Evolutionary conservation across 2,113 vertebrate genomes (phyloP).

Genomic region (Bujurquina vittata): DNA sequence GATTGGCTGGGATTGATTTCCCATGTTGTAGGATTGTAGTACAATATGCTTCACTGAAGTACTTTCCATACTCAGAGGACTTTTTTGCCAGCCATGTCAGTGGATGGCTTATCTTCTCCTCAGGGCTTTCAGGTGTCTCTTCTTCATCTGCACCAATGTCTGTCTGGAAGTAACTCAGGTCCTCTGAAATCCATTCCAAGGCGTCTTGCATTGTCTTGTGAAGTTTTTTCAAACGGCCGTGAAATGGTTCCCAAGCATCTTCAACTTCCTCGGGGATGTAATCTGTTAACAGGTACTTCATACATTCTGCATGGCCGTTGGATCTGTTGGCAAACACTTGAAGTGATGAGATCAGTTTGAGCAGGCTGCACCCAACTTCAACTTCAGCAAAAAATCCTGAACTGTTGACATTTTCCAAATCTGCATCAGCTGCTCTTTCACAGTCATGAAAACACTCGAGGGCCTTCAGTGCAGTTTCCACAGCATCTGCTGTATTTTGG

Average conservation of each 20-base stretch:
- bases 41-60: conserved; percentile 64
- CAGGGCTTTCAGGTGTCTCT: conserved; percentile 26
- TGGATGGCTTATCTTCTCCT: conserved; percentile 73
- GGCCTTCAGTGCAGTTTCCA: conserved; percentile 81
- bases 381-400: conserved; percentile 81
- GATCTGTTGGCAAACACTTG: conserved; percentile 66
- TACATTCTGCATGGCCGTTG: conserved; percentile 66
- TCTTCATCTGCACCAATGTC: conserved; percentile 73
- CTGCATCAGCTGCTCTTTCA: conserved; percentile 75
- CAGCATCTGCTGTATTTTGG: conserved; percentile 60
- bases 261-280: conserved; percentile 78
- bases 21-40: not conserved
- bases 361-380: conserved; percentile 81
- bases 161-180: conserved; percentile 86
- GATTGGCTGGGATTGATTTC: conserved; percentile 13
- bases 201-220: conserved; percentile 76
- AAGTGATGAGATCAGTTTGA: conserved; percentile 77
- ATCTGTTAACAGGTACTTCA: conserved; percentile 81
- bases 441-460: conserved; percentile 82
- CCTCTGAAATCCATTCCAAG: conserved; percentile 85
- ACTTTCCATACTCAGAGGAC: conserved; percentile 74
- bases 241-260: conserved; percentile 76
- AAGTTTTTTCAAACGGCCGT: conserved; percentile 76
- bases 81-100: conserved; percentile 78
- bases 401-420: conserved; percentile 73